Evolutionary conservation across 2,797 vertebrate species (phyloP).

Genomic region (Lepus townsendii): DNA sequence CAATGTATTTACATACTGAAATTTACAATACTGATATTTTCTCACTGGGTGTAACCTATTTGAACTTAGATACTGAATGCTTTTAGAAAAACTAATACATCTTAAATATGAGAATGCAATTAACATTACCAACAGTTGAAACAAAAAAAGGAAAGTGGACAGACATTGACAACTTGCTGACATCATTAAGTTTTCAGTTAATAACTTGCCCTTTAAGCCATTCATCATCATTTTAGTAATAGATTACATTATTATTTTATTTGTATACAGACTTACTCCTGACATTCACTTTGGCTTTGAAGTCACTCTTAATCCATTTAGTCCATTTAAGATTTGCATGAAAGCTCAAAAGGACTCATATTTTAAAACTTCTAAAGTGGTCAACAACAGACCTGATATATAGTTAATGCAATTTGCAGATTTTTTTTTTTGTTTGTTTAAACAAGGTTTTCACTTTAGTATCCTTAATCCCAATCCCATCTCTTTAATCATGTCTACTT

Average conservation of each 20-base stretch:
- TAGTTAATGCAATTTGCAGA: conserved; percentile 72
- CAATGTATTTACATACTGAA: conserved; percentile 87
- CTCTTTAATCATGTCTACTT: conserved; percentile 74
- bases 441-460: conserved; percentile 66
- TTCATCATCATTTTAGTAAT: conserved; percentile 64
- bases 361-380: conserved; percentile 82
- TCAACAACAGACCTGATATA: conserved; percentile 75
- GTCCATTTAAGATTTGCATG: conserved; percentile 74
- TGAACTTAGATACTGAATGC: conserved; percentile 69
- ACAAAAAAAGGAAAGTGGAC: conserved; percentile 87
- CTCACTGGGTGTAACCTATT: conserved; percentile 76
- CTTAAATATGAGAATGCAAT: conserved; percentile 85
- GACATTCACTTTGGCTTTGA: conserved; percentile 76
- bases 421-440: conserved; percentile 41
- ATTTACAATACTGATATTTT: conserved; percentile 86
- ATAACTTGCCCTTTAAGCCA: conserved; percentile 77
- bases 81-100: conserved; percentile 82
- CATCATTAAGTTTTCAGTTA: conserved; percentile 79
- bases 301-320: conserved; percentile 76
- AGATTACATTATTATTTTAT: conserved; percentile 83
- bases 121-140: conserved; percentile 84
- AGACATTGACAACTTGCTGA: conserved; percentile 88
- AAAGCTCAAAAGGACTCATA: conserved; percentile 84
- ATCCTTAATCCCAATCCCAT: conserved; percentile 60
- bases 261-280: conserved; percentile 81